Percentiles rank a stretch among this genome's conserved stretches.
These are phyloP conservation scores for Tokudaia muenninki DNA, from an alignment of 2,797 vertebrate species.

Conservation along the genomic window DNA sequence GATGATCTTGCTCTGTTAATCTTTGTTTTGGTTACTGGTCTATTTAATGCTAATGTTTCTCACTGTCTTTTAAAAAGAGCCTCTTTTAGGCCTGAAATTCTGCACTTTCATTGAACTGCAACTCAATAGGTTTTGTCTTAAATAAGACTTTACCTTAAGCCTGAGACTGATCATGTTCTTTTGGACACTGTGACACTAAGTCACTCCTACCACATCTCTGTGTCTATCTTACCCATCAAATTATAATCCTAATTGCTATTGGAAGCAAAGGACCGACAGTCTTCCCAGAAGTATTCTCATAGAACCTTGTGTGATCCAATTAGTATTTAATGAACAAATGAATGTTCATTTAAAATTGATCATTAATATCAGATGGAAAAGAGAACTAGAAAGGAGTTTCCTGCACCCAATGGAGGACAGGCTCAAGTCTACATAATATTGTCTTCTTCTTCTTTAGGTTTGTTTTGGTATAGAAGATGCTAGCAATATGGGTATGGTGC, in stretches of 20 bases:
- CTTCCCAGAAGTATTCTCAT: not conserved
- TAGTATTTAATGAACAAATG: not conserved
- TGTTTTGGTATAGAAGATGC: not conserved
- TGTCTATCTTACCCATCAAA: not conserved
- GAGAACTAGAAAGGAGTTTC: not conserved
- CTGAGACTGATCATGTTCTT: not conserved
- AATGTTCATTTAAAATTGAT: not conserved
- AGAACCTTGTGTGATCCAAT: not conserved
- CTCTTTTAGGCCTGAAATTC: not conserved
- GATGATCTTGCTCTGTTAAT: not conserved
- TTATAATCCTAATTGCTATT: not conserved
- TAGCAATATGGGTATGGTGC: not conserved
- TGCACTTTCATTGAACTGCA: not conserved
- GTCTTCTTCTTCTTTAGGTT: not conserved
- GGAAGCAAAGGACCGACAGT: not conserved
- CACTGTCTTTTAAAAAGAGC: not conserved
- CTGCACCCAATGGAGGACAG: not conserved
- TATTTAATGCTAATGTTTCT: constrained; percentile 16
- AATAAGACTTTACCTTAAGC: not conserved
- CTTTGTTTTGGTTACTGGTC: not conserved
- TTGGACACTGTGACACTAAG: not conserved
- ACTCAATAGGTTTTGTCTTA: not conserved
- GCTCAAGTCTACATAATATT: not conserved
- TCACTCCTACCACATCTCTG: not conserved
- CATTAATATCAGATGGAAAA: not conserved